Evolutionary conservation across 2,113 vertebrate species (phyloP), one percentile per base, ranked within the genome.

Genomic region (Axis porcinus): DNA sequence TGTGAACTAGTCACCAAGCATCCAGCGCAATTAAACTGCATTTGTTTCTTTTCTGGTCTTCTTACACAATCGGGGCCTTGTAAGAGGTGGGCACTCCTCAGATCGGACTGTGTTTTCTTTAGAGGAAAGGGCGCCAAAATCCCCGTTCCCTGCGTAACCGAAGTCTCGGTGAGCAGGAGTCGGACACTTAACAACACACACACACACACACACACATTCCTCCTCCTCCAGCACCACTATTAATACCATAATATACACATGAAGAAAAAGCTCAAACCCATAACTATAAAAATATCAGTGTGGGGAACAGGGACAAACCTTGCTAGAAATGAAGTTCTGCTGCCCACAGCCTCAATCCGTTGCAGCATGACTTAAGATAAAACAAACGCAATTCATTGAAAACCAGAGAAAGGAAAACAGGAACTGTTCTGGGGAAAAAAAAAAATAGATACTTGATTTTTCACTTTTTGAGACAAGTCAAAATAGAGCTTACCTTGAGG

Each of bases 21-120:
- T 99, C 98, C 98, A 97, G 98, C 28, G 98, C 99, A 99, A 99
- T 99, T 99, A 99, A 99, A 98, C 97, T 98, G 98, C 98, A 98
- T 99, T 99, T 99, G 99, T 99, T 99, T 99, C 99, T 99, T 98
- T 98, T 98, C 96, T 98, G 88, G 98, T 97, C 89, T 98, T 97
- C 88, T 55, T 95, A 93, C 98, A 99, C 99, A 99, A 99, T 99
- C 97, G 88, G 91, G 98, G 98, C 99, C 99, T 99, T 99, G 99
- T 99, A 89, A 91, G 95, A 96, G 84, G 98, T 93, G 96, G 98
- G 98, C 98, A 33, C 98, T 98, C 98, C 98, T 96, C 98, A 96
- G 97, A 98, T 98, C 97, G 92, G 97, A 96, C 98, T 98, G 97
- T 99, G 98, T 99, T 99, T 99, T 98, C 99, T 99, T 96, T 91